Evolutionary conservation across 2,888 invertebrate species (phyloP).

Genomic region (Allolobophora icterica): DNA sequence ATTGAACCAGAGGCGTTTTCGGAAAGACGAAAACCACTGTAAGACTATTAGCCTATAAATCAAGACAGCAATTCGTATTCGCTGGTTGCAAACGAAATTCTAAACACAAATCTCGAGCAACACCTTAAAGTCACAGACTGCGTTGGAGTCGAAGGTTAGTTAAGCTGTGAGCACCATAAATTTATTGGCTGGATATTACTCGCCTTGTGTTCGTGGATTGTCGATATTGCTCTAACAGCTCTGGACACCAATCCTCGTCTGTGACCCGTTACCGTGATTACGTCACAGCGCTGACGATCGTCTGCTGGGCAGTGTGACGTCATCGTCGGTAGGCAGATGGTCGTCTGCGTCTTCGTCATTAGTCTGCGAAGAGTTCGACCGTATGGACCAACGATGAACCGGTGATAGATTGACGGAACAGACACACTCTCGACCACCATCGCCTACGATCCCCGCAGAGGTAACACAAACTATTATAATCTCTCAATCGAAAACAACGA

Average conservation of each 20-base stretch:
- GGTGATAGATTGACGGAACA: not conserved
- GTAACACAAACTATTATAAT: too few relatives aligned
- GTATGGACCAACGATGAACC: not conserved
- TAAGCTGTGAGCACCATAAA: not conserved
- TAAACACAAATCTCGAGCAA: too few relatives aligned
- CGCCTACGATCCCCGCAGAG: not conserved
- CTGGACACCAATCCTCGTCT: not conserved
- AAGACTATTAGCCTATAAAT: not conserved
- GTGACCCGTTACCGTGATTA: not conserved
- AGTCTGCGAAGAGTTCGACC: not conserved
- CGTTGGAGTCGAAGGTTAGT: not conserved
- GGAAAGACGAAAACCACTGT: not conserved
- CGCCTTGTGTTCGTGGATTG: constrained; percentile 11
- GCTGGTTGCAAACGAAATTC: not conserved
- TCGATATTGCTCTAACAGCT: not conserved
- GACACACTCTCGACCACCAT: not conserved
- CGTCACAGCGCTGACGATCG: not conserved
- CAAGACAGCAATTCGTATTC: not conserved
- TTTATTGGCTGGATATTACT: not conserved
- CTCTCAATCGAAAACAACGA: too few relatives aligned
- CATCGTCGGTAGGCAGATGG: not conserved
- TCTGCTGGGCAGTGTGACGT: not conserved
- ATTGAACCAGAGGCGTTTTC: not conserved
- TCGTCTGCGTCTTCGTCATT: constrained; percentile 17
- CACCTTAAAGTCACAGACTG: too few relatives aligned